phyloP scores from a whole-genome alignment of 2,888 invertebrate genomes.

The Nemapogon koenigi region DNA sequence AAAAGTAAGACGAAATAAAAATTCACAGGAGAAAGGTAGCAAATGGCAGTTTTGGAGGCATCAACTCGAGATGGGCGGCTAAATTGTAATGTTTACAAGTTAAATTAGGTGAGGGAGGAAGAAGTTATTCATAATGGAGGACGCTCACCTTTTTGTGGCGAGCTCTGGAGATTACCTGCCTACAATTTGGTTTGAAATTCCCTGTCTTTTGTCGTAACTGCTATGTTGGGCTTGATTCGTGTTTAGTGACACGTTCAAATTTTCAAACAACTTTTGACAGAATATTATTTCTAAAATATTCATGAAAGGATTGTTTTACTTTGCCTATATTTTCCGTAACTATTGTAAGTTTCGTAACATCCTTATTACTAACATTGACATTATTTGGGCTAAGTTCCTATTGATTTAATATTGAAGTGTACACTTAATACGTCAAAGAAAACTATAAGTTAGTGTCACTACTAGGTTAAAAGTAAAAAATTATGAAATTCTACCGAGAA shows the following conservation, averaged over 20 bases:
- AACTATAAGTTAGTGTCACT: no score
- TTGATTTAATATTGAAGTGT: no score
- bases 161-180: conserved; percentile 7
- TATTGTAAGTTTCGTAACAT: no score
- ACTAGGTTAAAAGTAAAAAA: no score
- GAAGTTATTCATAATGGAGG: conserved; percentile 47
- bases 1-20: conserved; percentile 39
- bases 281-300: no score
- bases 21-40: conserved; percentile 38
- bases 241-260: conserved; percentile 1
- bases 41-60: conserved; percentile 47
- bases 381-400: no score
- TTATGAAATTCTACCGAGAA: no score
- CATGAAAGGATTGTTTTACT: no score
- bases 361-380: no score
- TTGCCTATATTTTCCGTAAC: no score
- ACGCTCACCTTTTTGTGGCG: conserved; percentile 39
- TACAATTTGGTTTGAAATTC: conserved; percentile 8
- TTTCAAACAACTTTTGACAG: no score
- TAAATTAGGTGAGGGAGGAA: conserved; percentile 50
- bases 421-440: no score
- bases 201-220: conserved; percentile 2
- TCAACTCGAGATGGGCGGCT: conserved; percentile 48
- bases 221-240: conserved; percentile 2
- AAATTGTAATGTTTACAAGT: conserved; percentile 59